Percentiles rank a stretch among this genome's conserved stretches.
phyloP scores from a whole-genome alignment of 2,888 invertebrate species.

The Serripes groenlandicus region DNA sequence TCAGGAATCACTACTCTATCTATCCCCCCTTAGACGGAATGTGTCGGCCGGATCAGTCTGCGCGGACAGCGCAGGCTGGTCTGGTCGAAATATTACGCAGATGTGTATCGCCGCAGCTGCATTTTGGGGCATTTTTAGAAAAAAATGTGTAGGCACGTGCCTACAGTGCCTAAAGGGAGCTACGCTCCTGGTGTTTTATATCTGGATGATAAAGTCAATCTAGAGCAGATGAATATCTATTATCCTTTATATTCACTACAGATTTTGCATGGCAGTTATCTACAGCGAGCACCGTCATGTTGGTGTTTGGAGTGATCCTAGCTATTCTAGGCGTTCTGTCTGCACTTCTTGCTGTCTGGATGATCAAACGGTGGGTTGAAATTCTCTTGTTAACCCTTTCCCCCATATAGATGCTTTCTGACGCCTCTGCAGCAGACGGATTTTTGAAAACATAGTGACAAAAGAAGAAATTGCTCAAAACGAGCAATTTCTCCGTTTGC shows the following conservation, averaged over 20 bases:
- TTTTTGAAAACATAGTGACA: not conserved
- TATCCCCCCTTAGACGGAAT: too few species aligned
- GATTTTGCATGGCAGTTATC: slow-evolving; percentile 27
- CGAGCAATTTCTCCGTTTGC: not conserved
- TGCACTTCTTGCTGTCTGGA: slow-evolving; percentile 42
- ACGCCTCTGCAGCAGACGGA: not conserved
- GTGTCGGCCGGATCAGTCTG: too few species aligned
- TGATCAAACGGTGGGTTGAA: slow-evolving; percentile 43
- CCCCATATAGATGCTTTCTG: not conserved
- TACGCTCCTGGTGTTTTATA: too few species aligned
- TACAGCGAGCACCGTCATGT: slow-evolving; percentile 33
- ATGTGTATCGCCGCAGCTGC: too few species aligned
- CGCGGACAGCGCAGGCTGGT: too few species aligned
- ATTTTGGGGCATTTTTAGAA: too few species aligned
- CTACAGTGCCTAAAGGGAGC: too few species aligned
- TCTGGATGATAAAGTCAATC: too few species aligned
- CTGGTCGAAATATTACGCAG: too few species aligned
- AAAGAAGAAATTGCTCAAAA: not conserved
- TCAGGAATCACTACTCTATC: too few species aligned
- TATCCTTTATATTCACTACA: slow-evolving; percentile 2
- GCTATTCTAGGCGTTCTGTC: slow-evolving; percentile 42
- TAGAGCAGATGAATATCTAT: too few species aligned
- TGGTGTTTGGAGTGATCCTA: slow-evolving; percentile 47
- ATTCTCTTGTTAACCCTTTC: not conserved
- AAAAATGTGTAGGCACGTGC: too few species aligned